phyloP scores from a whole-genome alignment of 2,113 vertebrate species.

The Oxyruncus cristatus region DNA sequence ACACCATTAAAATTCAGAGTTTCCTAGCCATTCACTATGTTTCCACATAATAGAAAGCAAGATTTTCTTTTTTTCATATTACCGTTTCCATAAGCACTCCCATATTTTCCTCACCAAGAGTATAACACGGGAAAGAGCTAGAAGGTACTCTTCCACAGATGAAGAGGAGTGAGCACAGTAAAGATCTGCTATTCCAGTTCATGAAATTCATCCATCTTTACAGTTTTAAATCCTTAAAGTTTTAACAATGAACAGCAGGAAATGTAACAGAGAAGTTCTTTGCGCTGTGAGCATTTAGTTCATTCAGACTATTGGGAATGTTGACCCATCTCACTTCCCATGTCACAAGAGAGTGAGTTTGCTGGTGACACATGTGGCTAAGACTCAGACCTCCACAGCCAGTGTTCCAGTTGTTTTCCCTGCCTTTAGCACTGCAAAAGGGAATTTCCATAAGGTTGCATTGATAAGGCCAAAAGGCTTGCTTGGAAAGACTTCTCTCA shows the following conservation, averaged over 20 bases:
- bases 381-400: background rate
- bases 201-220: no score
- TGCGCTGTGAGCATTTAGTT: background rate
- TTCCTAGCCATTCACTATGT: background rate
- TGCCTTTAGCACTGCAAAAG: background rate
- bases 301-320: accelerated
- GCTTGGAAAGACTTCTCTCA: background rate
- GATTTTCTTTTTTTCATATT: background rate
- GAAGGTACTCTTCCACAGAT: background rate
- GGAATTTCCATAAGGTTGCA: background rate
- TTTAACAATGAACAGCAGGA: background rate
- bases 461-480: background rate
- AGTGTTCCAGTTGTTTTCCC: background rate
- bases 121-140: background rate
- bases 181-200: background rate
- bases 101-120: background rate
- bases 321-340: background rate
- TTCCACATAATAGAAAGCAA: background rate
- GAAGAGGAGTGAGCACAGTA: background rate
- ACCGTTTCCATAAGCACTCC: background rate
- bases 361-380: background rate
- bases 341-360: background rate
- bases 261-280: background rate
- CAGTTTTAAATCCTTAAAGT: background rate
- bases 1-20: background rate